Base-by-base conservation (phyloP, 2,888 invertebrate genomes). In the Caenorhabditis angaria region DNA sequence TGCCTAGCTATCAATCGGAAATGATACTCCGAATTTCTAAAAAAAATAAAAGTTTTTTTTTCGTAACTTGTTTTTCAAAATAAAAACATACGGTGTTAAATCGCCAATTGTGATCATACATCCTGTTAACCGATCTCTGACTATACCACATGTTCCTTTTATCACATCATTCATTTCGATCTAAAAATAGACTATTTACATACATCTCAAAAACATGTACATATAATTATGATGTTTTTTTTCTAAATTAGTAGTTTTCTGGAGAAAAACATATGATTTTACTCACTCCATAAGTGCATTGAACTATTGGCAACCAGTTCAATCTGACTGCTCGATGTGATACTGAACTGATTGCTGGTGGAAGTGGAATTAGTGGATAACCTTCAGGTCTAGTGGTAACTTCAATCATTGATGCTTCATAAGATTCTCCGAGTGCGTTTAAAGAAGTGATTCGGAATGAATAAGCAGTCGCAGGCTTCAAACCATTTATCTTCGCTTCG, bases 1-100 rank as follows among this genome's bases (percentile, higher is more conserved):
- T 65, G 76, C 24, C 59, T 55, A 0, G 76, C 77, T 8, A 67
- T 65, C 24, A 85, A 62, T 0, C 85, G 83, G 68, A 85, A 78
- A 0, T 70, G 70, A 64, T 84, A 85, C 20, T 82, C 82, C 0
- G 48, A 58, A 20, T 41, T 41, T 27, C 55, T 55, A n/a, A n/a
- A 61, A 22, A n/a, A 27, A 57, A 22, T 10, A 48, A 20, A 51
- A 8, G 3, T 51, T 51, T 4, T 51, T 51, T 24, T 24, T 51
- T 51, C 22, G 32, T 32, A 8, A 0, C 27, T n/a, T 57, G 57
- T 28, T 18, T 22, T 29, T 61, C 1, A 12, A 14, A 1, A 28
- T 5, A 47, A 18, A 3, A 24, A 20, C 35, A 14, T 61, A 22
- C 32, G 65, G 47, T 8, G 27, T 22, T 14, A 70, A 28, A 2